Percentiles rank a stretch among this genome's conserved stretches.
Conservation (phyloP, 2,888 invertebrate species). For the Volucella zonaria region DNA sequence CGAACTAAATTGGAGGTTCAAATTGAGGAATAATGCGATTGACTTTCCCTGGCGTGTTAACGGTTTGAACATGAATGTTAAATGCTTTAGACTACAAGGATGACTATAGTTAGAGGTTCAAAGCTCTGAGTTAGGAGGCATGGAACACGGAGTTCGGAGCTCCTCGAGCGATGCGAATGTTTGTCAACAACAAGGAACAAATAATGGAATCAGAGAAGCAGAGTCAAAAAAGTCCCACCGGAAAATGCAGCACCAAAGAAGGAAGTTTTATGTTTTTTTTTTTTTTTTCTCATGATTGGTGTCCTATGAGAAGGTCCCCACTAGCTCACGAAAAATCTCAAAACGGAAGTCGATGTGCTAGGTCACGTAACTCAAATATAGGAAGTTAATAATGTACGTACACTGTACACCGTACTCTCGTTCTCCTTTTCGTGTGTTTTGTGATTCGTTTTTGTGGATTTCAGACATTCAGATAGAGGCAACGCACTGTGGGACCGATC, state of each 20-base stretch:
- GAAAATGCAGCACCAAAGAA: slow-evolving; percentile 56
- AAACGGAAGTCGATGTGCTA: slow-evolving; percentile 71
- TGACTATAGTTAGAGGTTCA: too few relatives aligned
- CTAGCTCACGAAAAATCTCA: slow-evolving; percentile 42
- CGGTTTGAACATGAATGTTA: slow-evolving; percentile 63
- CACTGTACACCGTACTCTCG: slow-evolving; percentile 31
- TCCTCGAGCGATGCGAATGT: slow-evolving; percentile 59
- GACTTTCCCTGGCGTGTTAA: slow-evolving; percentile 64
- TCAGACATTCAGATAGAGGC: too few relatives aligned
- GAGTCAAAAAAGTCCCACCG: slow-evolving; percentile 28
- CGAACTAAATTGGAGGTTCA: slow-evolving; percentile 57
- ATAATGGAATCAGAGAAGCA: slow-evolving; percentile 49
- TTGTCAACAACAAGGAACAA: slow-evolving; percentile 66
- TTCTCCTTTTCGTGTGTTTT: not conserved
- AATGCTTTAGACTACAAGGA: slow-evolving; percentile 22
- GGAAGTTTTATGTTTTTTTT: not conserved
- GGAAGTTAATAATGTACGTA: slow-evolving; percentile 72
- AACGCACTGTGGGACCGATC: too few relatives aligned
- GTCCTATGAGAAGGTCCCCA: slow-evolving; percentile 12
- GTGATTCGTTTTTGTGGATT: too few relatives aligned
- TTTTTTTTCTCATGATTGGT: slow-evolving; percentile 49
- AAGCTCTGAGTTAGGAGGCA: not conserved
- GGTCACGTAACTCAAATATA: slow-evolving; percentile 73
- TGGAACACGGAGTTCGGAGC: slow-evolving; percentile 2
- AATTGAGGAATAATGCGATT: slow-evolving; percentile 71